A percentile compares a stretch with the other conserved stretches of the same genome.
Conservation (phyloP, 2,797 vertebrate genomes). For the Erpetoichthys calabaricus region DNA sequence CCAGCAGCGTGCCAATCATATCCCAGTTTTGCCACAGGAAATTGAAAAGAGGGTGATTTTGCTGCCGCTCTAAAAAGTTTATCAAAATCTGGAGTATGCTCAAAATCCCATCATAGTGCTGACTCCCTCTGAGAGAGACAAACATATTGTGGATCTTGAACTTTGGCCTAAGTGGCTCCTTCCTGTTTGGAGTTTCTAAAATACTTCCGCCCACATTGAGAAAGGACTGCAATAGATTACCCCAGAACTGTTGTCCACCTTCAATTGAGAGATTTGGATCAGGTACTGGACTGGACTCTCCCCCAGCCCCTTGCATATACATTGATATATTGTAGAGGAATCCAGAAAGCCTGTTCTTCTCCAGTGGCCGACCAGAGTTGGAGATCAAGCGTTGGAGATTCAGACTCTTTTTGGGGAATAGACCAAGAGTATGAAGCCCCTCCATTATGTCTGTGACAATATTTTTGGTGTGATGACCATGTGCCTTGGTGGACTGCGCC, state of each 20-base stretch:
- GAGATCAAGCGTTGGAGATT: conserved; percentile 28
- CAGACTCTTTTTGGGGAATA: conserved; percentile 31
- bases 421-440: conserved; percentile 43
- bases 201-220: conserved; percentile 43
- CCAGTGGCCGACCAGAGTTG: conserved; percentile 31
- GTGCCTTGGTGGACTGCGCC: conserved; percentile 18
- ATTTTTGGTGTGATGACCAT: conserved; percentile 31
- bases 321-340: conserved; percentile 73
- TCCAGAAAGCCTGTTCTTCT: conserved; percentile 54
- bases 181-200: conserved; percentile 36
- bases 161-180: conserved; percentile 51
- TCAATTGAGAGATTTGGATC: conserved; percentile 27
- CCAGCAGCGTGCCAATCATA: conserved; percentile 59
- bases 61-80: conserved; percentile 50
- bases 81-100: conserved; percentile 57
- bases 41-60: conserved; percentile 42
- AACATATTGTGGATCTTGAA: conserved; percentile 66
- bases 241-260: conserved; percentile 43
- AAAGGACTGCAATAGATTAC: conserved; percentile 51
- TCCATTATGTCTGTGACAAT: conserved; percentile 42
- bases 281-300: conserved; percentile 41
- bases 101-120: conserved; percentile 64
- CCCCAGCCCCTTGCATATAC: conserved; percentile 61
- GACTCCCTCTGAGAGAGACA: conserved; percentile 64
- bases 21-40: conserved; percentile 66